Base-by-base conservation (phyloP, 2,797 vertebrate species). In the Pogoniulus pusillus region DNA sequence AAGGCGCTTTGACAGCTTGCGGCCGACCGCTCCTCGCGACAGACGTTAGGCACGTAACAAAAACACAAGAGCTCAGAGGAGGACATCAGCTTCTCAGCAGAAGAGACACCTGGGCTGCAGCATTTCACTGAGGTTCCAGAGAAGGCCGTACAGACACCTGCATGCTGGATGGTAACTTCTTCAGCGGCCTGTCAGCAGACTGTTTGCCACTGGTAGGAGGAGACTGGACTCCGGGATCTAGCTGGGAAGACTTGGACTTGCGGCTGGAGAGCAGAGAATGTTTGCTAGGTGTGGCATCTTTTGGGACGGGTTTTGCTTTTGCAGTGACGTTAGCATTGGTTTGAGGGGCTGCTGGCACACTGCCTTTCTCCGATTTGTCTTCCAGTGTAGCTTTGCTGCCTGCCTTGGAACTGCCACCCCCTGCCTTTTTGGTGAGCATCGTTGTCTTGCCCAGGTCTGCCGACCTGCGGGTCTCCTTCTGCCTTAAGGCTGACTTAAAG, bases 361-460 rank as follows among this genome's bases (percentile, higher is more conserved):
- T 68, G 66, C 89, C 91, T 74, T 93, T 97, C 84, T 97, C 97
- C 0, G 32, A 58, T 20, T 96, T 97, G 74, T 97, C 98, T 3
- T 98, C 98, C 7, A 55, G 57, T 3, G 80, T n/a, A 0, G 47
- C 83, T 83, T 98, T 98, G 93, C 97, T 97, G 10, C 94, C 97
- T 2, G 96, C 98, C 97, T 96, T 98, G 88, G 97, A 97, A 37
- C 97, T 97, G 95, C 97, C 96, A 83, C 98, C 98, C 0, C 96
- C 95, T 9, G 97, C 69, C 97, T 98, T 99, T 96, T 98, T 99
- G 5, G 97, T 95, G 5, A 99, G 98, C 96, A 99, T 88, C 1
- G 97, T 95, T 47, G 98, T 99, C 96, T 99, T 99, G 12, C 99
- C 99, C 87, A 99, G 97, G 91, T 99, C 99, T 2, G 99, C 98